Conservation (phyloP, 2,888 invertebrate genomes). For the Aporophyla lueneburgensis region DNA sequence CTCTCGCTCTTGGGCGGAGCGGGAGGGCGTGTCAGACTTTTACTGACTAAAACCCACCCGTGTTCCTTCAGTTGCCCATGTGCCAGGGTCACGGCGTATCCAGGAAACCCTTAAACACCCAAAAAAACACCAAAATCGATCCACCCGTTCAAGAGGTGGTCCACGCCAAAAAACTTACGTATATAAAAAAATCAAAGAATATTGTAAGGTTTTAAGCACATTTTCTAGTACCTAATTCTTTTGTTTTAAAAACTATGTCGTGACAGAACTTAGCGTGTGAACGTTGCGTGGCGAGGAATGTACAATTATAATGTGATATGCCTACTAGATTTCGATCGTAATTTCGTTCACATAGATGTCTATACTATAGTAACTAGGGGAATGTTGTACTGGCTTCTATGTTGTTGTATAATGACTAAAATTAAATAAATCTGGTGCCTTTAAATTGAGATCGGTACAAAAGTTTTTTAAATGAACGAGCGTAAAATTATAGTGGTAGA, state of each 20-base stretch:
- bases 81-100: too few relatives aligned
- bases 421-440: background rate
- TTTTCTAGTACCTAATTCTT: conserved; percentile 38
- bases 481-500: too few relatives aligned
- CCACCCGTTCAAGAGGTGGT: too few relatives aligned
- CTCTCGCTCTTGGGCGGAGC: too few relatives aligned
- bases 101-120: too few relatives aligned
- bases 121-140: too few relatives aligned
- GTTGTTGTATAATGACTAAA: background rate
- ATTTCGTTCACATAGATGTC: conserved; percentile 33
- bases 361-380: conserved; percentile 12
- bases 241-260: conserved; percentile 55
- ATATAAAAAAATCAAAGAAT: background rate
- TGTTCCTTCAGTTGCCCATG: too few relatives aligned
- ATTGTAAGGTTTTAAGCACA: background rate
- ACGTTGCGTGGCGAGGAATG: conserved; percentile 61
- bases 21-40: too few relatives aligned
- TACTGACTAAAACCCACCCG: too few relatives aligned
- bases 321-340: conserved; percentile 48
- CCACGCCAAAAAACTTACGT: too few relatives aligned
- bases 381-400: conserved; percentile 20
- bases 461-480: too few relatives aligned
- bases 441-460: too few relatives aligned
- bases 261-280: conserved; percentile 59
- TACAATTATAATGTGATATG: conserved; percentile 60